Conservation (phyloP, 2,113 vertebrate species). For the Pao palembangensis region DNA sequence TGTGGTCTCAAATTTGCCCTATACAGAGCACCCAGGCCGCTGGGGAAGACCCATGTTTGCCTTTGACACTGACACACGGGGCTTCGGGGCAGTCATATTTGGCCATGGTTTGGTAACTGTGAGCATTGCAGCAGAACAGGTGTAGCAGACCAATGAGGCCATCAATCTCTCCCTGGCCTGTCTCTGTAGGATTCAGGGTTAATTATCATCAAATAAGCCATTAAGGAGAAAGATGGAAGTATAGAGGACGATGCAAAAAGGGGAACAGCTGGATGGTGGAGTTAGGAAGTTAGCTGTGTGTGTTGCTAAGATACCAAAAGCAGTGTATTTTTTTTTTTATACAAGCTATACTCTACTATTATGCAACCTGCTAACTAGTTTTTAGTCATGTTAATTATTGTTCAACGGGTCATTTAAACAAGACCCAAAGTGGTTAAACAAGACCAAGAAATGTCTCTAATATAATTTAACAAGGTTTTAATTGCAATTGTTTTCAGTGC, state of each 20-base stretch:
- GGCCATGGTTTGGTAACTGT: conserved; percentile 64
- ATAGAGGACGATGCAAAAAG: conserved; percentile 57
- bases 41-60: conserved; percentile 71
- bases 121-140: conserved; percentile 71
- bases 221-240: conserved; percentile 72
- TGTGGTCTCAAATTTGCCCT: conserved; percentile 61
- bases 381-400: no score
- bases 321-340: not conserved
- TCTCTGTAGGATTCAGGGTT: conserved; percentile 77
- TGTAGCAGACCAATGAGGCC: conserved; percentile 69
- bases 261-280: conserved; percentile 40
- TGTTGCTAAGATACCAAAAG: conserved; percentile 40
- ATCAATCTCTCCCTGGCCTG: conserved; percentile 73
- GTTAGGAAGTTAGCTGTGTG: conserved; percentile 41
- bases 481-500: not conserved
- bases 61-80: conserved; percentile 69
- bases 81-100: conserved; percentile 71
- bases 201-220: conserved; percentile 79
- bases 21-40: conserved; percentile 54
- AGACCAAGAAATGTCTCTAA: no score
- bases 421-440: no score
- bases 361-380: no score
- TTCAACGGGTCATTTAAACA: no score
- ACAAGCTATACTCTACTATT: no score
- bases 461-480: no score